phyloP scores from a whole-genome alignment of 2,797 vertebrate genomes.

The Morus bassanus region DNA sequence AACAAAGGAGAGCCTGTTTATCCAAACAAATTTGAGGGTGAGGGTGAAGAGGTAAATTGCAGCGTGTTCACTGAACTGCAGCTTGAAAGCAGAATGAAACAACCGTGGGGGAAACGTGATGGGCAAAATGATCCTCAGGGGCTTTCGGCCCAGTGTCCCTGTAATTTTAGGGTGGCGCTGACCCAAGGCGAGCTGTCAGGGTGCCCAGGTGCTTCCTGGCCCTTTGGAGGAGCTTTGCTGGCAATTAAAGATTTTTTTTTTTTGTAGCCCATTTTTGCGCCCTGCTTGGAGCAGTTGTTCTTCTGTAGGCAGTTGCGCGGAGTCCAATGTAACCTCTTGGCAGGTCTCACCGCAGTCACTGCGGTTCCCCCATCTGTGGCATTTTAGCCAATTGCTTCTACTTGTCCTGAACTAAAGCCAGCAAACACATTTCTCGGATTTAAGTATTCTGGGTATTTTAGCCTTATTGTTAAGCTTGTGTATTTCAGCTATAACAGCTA shows the following conservation, averaged over 20 bases:
- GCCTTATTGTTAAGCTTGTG: constrained; percentile 47
- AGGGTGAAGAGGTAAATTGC: constrained; percentile 54
- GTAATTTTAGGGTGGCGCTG: background rate
- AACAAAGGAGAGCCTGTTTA: constrained; percentile 60
- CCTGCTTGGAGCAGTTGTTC: background rate
- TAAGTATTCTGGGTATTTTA: constrained; percentile 51
- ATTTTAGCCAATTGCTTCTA: background rate
- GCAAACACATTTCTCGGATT: constrained; percentile 29
- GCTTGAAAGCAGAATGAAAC: background rate
- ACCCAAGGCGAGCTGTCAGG: background rate
- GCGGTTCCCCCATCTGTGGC: background rate
- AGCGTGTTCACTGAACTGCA: background rate
- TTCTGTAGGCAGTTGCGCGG: background rate
- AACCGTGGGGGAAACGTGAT: background rate
- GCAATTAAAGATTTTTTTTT: background rate
- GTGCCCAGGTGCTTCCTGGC: background rate
- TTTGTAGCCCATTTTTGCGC: background rate
- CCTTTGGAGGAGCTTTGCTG: background rate
- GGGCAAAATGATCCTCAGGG: background rate
- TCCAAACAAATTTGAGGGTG: constrained; percentile 53
- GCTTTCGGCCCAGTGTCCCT: background rate
- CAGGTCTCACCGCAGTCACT: background rate
- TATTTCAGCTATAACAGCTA: constrained; percentile 19
- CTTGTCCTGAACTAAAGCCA: constrained; percentile 36
- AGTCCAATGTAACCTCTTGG: background rate